Conservation (phyloP, 1,140 invertebrate genomes). For the Ladona fulva region DNA sequence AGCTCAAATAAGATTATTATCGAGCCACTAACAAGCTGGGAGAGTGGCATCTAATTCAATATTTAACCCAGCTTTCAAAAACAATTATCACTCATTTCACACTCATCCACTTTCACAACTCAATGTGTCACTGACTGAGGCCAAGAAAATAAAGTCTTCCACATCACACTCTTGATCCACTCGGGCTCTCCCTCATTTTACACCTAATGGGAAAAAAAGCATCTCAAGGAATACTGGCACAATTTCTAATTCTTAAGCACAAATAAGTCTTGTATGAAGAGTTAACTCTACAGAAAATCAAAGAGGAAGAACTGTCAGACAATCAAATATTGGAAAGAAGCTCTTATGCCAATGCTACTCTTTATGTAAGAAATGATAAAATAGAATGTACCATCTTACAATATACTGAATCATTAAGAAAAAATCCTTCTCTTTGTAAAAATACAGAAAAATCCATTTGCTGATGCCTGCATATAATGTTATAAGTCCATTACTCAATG, state of each 20-base stretch:
- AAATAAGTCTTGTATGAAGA: not conserved
- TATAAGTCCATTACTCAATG: no score
- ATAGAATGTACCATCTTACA: not conserved
- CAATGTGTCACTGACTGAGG: not conserved
- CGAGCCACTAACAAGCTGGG: conserved; percentile 6
- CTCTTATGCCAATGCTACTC: not conserved
- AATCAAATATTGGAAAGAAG: not conserved
- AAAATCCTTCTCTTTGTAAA: not conserved
- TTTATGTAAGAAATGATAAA: not conserved
- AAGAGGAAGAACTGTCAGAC: not conserved
- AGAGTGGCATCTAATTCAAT: conserved; percentile 1
- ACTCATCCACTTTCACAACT: conserved; percentile 1
- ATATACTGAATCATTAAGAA: not conserved
- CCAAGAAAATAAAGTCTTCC: not conserved
- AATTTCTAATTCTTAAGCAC: not conserved
- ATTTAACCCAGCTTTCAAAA: not conserved
- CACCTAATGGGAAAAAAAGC: not conserved
- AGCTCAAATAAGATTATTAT: not conserved
- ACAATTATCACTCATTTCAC: not conserved
- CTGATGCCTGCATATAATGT: not conserved
- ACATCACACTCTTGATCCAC: conserved; percentile 4
- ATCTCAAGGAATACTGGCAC: not conserved
- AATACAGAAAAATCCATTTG: not conserved
- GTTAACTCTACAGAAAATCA: not conserved
- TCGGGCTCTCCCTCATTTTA: not conserved